These are phyloP conservation scores for Dorcus parallelipipedus DNA, from an alignment of 2,888 invertebrate species.

Conservation along the genomic window DNA sequence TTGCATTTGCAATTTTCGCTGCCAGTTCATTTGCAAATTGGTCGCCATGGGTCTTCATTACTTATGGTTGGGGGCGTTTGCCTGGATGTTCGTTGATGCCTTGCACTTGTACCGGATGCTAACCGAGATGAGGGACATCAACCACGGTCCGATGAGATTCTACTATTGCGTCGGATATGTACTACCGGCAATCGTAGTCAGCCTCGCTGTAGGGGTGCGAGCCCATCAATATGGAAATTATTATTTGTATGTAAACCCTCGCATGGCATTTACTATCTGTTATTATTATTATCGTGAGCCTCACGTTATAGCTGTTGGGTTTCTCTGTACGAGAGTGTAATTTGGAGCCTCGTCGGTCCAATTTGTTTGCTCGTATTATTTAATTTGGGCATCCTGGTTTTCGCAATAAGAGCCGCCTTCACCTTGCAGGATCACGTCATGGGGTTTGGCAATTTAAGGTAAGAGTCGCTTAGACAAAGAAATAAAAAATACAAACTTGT, in stretches of 20 bases:
- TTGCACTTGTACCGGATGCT: constrained; percentile 91
- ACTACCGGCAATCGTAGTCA: constrained; percentile 86
- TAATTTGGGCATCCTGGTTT: constrained; percentile 75
- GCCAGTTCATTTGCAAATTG: constrained; percentile 79
- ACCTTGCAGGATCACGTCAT: constrained; percentile 86
- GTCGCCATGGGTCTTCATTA: constrained; percentile 90
- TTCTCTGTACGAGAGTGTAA: constrained; percentile 86
- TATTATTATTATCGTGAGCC: too few species aligned
- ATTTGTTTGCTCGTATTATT: constrained; percentile 74
- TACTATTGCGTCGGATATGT: constrained; percentile 92
- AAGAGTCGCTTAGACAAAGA: constrained; percentile 14
- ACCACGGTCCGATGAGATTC: constrained; percentile 90
- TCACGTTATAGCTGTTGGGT: constrained; percentile 80
- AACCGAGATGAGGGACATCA: constrained; percentile 93
- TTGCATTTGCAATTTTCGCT: constrained; percentile 19
- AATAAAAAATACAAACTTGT: neutral
- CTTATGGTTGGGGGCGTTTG: constrained; percentile 86
- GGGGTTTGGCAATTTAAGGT: constrained; percentile 80
- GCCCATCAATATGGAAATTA: constrained; percentile 94
- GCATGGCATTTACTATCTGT: too few species aligned
- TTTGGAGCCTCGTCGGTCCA: constrained; percentile 94
- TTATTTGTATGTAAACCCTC: constrained; percentile 71
- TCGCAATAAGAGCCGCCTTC: constrained; percentile 87
- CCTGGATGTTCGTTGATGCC: constrained; percentile 90
- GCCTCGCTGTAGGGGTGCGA: constrained; percentile 85